Evolutionary conservation across 2,797 vertebrate genomes (phyloP).

Genomic region (Bryconaethiops microstoma): DNA sequence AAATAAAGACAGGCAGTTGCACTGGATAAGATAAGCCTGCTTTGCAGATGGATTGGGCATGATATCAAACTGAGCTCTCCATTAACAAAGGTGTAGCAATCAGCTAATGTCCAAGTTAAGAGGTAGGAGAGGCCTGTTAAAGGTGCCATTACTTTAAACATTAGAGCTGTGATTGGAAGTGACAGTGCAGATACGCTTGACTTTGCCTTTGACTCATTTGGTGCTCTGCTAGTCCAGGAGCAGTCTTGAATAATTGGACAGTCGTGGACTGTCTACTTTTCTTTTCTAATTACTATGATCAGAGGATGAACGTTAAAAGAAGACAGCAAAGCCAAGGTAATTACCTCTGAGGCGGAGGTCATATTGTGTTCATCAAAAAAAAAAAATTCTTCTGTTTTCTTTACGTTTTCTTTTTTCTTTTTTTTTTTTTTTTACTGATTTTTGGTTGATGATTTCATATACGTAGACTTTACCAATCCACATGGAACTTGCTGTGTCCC

Average conservation of each 20-base stretch:
- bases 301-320: conserved; percentile 31
- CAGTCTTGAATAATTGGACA: conserved; percentile 34
- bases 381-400: too few species aligned
- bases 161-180: conserved; percentile 41
- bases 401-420: too few species aligned
- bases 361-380: too few species aligned
- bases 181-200: conserved; percentile 25
- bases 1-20: neutral
- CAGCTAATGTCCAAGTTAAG: conserved; percentile 27
- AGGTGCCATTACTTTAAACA: conserved; percentile 37
- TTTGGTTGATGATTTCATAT: too few species aligned
- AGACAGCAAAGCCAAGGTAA: neutral
- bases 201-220: conserved; percentile 42
- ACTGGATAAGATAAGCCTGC: neutral
- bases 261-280: conserved; percentile 18
- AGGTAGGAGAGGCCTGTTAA: conserved; percentile 18
- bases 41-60: neutral
- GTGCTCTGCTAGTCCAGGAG: conserved; percentile 23
- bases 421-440: too few species aligned
- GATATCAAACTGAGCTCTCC: conserved; percentile 15
- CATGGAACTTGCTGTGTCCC: too few species aligned
- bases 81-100: conserved; percentile 37
- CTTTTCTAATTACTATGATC: conserved; percentile 44
- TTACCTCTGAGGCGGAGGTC: neutral
- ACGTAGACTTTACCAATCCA: too few species aligned